phyloP scores from a whole-genome alignment of 2,797 vertebrate species.

The Parambassis ranga region DNA sequence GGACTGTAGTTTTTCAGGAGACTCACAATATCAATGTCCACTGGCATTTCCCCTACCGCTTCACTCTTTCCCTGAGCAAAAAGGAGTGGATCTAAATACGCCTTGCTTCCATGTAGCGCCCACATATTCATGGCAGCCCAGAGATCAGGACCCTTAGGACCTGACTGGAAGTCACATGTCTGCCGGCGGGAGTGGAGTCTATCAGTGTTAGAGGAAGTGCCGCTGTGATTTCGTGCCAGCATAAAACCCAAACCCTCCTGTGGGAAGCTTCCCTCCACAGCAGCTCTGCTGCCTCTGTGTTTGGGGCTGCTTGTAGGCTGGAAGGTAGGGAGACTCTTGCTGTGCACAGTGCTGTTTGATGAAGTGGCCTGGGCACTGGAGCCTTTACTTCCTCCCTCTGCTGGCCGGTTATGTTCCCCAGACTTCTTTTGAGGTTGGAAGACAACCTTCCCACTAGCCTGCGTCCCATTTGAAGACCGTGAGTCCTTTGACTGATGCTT shows the following conservation, averaged over 20 bases:
- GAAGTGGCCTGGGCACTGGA: slow-evolving; percentile 60
- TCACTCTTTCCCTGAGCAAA: slow-evolving; percentile 83
- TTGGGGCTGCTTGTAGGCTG: slow-evolving; percentile 68
- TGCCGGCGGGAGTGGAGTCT: slow-evolving; percentile 64
- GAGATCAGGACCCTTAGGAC: slow-evolving; percentile 61
- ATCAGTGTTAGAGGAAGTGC: slow-evolving; percentile 45
- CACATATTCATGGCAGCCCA: slow-evolving; percentile 76
- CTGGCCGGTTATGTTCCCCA: slow-evolving; percentile 37
- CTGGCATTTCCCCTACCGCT: slow-evolving; percentile 76
- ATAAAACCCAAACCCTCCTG: slow-evolving; percentile 81
- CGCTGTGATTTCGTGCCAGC: slow-evolving; percentile 82
- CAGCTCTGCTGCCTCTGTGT: slow-evolving; percentile 65
- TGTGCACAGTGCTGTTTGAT: slow-evolving; percentile 51
- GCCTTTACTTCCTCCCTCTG: slow-evolving; percentile 60
- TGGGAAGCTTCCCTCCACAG: slow-evolving; percentile 80
- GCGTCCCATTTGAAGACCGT: slow-evolving; percentile 31
- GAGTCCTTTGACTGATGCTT: slow-evolving; percentile 61
- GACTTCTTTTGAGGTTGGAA: slow-evolving; percentile 65
- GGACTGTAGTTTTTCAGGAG: slow-evolving; percentile 93
- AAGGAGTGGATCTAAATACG: slow-evolving; percentile 62
- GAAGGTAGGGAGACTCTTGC: slow-evolving; percentile 66
- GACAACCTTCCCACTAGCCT: slow-evolving; percentile 39
- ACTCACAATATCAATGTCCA: slow-evolving; percentile 90
- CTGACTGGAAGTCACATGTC: slow-evolving; percentile 59
- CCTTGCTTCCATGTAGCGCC: slow-evolving; percentile 59